Percentiles rank a stretch among this genome's conserved stretches.
phyloP scores from a whole-genome alignment of 2,113 vertebrate species.

The Phalacrocorax brasilianus region DNA sequence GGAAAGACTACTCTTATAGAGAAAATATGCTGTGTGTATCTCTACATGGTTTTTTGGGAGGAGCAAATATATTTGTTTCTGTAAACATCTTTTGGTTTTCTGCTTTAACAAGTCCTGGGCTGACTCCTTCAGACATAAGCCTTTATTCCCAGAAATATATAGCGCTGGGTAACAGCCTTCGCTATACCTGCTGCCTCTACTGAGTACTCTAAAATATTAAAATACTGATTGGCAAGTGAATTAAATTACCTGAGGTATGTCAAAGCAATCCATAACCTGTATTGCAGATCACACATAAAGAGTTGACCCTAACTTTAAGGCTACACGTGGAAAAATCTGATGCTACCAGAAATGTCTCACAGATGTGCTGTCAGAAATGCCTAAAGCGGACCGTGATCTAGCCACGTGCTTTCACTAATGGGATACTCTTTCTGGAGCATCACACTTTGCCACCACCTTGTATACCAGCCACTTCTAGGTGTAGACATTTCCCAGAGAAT shows the following conservation, averaged over 20 bases:
- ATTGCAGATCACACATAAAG: background rate
- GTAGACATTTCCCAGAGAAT: background rate
- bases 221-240: background rate
- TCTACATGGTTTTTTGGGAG: background rate
- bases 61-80: background rate
- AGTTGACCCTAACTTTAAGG: background rate
- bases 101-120: background rate
- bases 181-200: background rate
- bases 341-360: background rate
- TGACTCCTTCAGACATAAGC: background rate
- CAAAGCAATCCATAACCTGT: background rate
- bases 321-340: background rate
- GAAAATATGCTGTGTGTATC: background rate
- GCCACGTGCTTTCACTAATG: background rate
- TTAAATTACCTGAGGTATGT: background rate
- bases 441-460: fast-evolving
- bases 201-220: background rate
- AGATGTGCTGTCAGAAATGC: background rate
- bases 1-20: background rate
- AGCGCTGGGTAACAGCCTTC: background rate
- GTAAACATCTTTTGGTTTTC: background rate
- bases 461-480: background rate
- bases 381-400: fast-evolving
- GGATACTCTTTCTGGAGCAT: background rate
- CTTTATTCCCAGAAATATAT: background rate